These are phyloP conservation scores for Ochropleura plecta DNA, from an alignment of 2,888 invertebrate genomes.

Conservation along the genomic window DNA sequence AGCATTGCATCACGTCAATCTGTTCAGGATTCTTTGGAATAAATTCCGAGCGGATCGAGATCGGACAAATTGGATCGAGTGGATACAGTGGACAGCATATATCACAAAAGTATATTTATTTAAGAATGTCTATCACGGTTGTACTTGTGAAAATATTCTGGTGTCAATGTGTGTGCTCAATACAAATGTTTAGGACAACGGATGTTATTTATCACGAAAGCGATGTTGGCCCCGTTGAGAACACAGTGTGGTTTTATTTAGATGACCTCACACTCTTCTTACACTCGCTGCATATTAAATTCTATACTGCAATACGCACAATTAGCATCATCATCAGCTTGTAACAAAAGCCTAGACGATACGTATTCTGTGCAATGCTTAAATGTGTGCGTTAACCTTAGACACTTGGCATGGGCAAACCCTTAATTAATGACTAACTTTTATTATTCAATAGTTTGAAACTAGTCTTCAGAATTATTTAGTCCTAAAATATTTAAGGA, in stretches of 20 bases:
- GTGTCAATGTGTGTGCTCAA: neutral
- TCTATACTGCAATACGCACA: neutral
- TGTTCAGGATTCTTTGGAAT: neutral
- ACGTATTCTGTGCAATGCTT: neutral
- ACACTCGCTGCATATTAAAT: neutral
- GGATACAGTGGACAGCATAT: too few relatives aligned
- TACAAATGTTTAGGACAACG: neutral
- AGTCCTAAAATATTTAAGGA: neutral
- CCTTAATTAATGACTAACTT: conserved; percentile 26
- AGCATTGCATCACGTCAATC: neutral
- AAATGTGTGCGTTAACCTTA: neutral
- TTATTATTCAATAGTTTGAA: conserved; percentile 14
- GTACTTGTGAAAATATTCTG: neutral
- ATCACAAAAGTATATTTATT: too few relatives aligned
- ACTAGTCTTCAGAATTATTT: conserved; percentile 1
- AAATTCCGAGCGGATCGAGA: too few relatives aligned
- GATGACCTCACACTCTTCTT: neutral
- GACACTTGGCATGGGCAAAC: conserved; percentile 21
- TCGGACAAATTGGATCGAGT: too few relatives aligned
- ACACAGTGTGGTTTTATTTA: too few relatives aligned
- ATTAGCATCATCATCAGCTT: neutral
- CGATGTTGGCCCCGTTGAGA: neutral
- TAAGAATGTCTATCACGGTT: too few relatives aligned
- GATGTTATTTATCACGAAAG: neutral
- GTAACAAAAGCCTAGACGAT: neutral